Evolutionary conservation across 2,797 vertebrate genomes (phyloP).

Genomic region (Sibirionetta formosa): DNA sequence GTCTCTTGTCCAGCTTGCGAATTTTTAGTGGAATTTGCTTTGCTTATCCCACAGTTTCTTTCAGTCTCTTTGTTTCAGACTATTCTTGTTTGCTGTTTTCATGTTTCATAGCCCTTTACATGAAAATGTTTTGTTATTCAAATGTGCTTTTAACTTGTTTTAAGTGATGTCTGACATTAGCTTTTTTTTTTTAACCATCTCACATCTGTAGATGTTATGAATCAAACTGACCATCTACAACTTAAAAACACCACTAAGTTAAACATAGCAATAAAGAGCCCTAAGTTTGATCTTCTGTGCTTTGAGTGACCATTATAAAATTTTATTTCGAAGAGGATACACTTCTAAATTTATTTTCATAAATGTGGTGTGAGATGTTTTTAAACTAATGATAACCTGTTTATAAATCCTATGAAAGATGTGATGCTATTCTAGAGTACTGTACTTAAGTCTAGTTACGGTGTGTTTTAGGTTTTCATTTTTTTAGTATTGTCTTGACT

Average conservation of each 20-base stretch:
- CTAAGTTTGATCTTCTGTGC: constrained; percentile 36
- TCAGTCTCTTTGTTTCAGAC: constrained; percentile 12
- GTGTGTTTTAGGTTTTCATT: constrained; percentile 52
- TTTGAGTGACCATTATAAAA: constrained; percentile 41
- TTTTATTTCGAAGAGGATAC: constrained; percentile 54
- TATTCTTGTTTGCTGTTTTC: constrained; percentile 6
- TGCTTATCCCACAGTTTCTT: not conserved
- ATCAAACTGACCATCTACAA: not conserved
- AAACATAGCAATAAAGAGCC: constrained; percentile 39
- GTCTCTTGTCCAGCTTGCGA: not conserved
- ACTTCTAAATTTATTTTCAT: constrained; percentile 54
- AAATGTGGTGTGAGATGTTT: constrained; percentile 64
- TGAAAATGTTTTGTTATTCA: not conserved
- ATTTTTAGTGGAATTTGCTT: not conserved
- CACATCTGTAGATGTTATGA: not conserved
- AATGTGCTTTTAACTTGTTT: constrained; percentile 13
- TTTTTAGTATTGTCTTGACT: constrained; percentile 20
- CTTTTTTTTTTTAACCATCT: not conserved
- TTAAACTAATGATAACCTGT: constrained; percentile 61
- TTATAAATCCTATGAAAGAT: constrained; percentile 62
- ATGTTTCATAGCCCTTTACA: not conserved
- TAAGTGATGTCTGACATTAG: not conserved
- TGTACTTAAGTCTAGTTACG: constrained; percentile 60
- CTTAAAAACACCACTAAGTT: not conserved
- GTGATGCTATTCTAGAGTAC: constrained; percentile 60